Conservation (phyloP, 2,888 invertebrate genomes). For the Noctua janthe region DNA sequence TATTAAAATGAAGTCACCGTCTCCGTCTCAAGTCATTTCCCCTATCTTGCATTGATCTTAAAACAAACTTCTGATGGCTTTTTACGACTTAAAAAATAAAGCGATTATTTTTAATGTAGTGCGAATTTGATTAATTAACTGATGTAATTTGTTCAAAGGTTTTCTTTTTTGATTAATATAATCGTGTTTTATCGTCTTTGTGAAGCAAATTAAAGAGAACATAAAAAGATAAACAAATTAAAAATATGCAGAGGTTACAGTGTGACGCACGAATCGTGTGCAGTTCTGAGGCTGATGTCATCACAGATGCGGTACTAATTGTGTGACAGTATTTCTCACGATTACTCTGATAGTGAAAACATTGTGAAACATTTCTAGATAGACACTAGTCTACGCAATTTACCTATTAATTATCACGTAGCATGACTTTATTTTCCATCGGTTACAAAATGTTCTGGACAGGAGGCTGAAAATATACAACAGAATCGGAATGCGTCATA, state of each 20-base stretch:
- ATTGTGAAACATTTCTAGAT: slow-evolving; percentile 2
- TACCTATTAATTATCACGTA: neutral
- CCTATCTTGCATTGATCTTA: slow-evolving; percentile 35
- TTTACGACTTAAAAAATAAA: slow-evolving; percentile 40
- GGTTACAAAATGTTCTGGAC: neutral
- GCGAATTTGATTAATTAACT: slow-evolving; percentile 62
- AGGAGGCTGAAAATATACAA: no score
- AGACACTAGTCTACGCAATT: neutral
- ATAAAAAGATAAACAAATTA: slow-evolving; percentile 50
- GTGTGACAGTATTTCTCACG: slow-evolving; percentile 7
- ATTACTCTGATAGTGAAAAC: slow-evolving; percentile 14
- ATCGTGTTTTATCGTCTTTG: slow-evolving; percentile 49
- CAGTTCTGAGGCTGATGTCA: slow-evolving; percentile 37
- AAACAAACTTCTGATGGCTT: slow-evolving; percentile 36
- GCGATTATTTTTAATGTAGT: slow-evolving; percentile 48
- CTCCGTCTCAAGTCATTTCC: neutral
- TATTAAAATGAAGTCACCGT: neutral
- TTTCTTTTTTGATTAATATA: slow-evolving; percentile 51
- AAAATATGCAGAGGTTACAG: slow-evolving; percentile 57
- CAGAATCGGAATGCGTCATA: neutral
- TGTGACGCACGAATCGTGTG: slow-evolving; percentile 52
- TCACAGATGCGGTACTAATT: neutral
- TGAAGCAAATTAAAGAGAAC: slow-evolving; percentile 53
- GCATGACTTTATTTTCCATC: neutral
- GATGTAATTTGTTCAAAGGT: slow-evolving; percentile 59